Percentiles rank a stretch among this genome's conserved stretches.
Evolutionary conservation across 2,888 invertebrate genomes (phyloP).

Genomic region (Mechanitis messenoides): DNA sequence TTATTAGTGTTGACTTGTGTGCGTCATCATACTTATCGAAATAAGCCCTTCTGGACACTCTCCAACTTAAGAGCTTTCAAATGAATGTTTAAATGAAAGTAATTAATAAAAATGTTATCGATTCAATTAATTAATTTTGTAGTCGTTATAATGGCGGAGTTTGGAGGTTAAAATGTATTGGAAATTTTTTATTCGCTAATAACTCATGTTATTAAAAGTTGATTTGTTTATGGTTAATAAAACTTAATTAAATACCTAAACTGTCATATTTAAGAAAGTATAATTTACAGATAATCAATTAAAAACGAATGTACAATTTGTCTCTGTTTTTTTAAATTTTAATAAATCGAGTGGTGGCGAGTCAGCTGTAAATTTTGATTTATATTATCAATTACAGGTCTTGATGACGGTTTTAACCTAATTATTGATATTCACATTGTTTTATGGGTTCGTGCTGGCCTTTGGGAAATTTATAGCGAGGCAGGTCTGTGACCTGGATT

Average conservation of each 20-base stretch:
- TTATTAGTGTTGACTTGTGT: too few species aligned
- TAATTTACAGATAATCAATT: constrained; percentile 7
- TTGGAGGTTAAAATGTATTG: too few species aligned
- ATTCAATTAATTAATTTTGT: too few species aligned
- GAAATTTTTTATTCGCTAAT: too few species aligned
- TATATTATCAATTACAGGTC: constrained; percentile 40
- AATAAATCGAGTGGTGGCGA: constrained; percentile 33
- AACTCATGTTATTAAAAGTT: background rate
- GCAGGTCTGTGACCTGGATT: constrained; percentile 25
- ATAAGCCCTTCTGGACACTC: too few species aligned
- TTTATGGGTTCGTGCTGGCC: constrained; percentile 39
- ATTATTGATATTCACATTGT: constrained; percentile 49
- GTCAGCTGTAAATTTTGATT: constrained; percentile 34
- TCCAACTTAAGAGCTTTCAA: too few species aligned
- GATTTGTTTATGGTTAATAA: background rate
- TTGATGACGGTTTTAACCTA: constrained; percentile 48
- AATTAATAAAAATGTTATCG: background rate
- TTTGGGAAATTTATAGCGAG: constrained; percentile 23
- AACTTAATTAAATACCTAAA: background rate
- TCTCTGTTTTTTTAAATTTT: constrained; percentile 21
- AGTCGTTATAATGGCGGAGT: too few species aligned
- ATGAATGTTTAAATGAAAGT: background rate
- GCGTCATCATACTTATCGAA: too few species aligned
- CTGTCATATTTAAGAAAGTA: background rate
- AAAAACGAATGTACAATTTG: constrained; percentile 9